Percentiles rank a stretch among this genome's conserved stretches.
Evolutionary conservation across 1,140 invertebrate genomes (phyloP).

Genomic region (Philotrypesis tridentata): DNA sequence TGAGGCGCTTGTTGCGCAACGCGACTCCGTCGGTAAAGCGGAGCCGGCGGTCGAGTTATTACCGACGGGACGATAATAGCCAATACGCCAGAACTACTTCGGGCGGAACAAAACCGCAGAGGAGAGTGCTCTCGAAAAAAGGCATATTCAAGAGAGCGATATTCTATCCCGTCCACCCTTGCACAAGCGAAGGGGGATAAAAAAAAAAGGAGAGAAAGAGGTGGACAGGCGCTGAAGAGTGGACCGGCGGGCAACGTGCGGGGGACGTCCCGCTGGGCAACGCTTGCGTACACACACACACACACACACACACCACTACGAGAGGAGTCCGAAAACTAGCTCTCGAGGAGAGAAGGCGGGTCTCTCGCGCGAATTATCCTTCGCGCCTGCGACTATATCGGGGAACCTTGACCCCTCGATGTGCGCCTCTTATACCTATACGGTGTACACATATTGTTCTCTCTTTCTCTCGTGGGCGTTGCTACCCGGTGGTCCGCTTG

Average conservation of each 20-base stretch:
- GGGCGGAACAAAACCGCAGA: neutral
- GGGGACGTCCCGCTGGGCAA: slow-evolving; percentile 58
- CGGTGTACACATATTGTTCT: neutral
- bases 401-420: neutral
- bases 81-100: neutral
- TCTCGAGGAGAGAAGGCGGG: slow-evolving; percentile 42
- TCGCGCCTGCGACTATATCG: neutral
- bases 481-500: neutral
- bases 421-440: no score
- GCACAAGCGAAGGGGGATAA: no score
- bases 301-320: slow-evolving; percentile 22
- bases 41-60: neutral
- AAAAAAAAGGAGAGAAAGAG: slow-evolving; percentile 7
- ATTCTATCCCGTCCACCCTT: neutral
- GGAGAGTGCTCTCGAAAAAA: slow-evolving; percentile 1
- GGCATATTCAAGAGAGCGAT: neutral
- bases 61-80: neutral
- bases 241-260: neutral
- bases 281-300: slow-evolving; percentile 40
- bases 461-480: neutral
- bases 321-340: slow-evolving; percentile 53
- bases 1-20: neutral
- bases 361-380: slow-evolving; percentile 28
- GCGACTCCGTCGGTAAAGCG: neutral
- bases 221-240: slow-evolving; percentile 38